Base-by-base conservation (phyloP, 2,888 invertebrate species). In the Exephanes ischioxanthus region DNA sequence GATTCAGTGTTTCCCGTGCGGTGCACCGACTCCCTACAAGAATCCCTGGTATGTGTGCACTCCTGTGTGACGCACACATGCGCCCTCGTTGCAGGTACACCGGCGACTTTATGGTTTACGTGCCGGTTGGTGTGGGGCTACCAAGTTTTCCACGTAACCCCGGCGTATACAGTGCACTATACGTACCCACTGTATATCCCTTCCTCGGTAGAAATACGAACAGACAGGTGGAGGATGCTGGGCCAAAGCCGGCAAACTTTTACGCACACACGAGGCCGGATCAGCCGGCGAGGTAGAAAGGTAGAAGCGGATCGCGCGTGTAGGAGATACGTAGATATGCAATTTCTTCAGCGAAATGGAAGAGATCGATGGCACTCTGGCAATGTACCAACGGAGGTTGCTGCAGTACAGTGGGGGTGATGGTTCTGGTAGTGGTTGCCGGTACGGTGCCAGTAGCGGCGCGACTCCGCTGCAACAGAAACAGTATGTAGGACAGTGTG, bases 291-390 rank as follows among this genome's bases (percentile, higher is more conserved):
- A 66, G 75, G 55, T 63, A 72, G 71, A 82, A 85, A 77, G 67
- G 63, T 72, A 55, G 58, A 72, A 80, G 76, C 58, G 58, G 37
- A 33, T 51, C 19, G 63, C 19, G 58, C 16, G 71, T 53, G 61
- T 55, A 5, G 48, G 19, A 76, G 75, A 70, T 82, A 85, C 83
- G 87, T 84, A 75, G 61, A 77, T 83, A 80, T 86, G 87, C 85
- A 87, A 89, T 90, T 89, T 85, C 83, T 85, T 83, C 85, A 83
- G 61, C 75, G 83, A 80, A 85, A 85, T 88, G 88, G 86, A 89
- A 89, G 76, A 88, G 89, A 90, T 90, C 90, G 90, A 90, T 90
- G 89, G 79, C 86, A 87, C 86, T 89, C 89, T 90, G 90, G 89
- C 91, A 90, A 84, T 61, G 78, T 83, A 89, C 87, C 90, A 87